Evolutionary conservation across 2,113 vertebrate genomes (phyloP).

Genomic region (Aldabrachelys gigantea): DNA sequence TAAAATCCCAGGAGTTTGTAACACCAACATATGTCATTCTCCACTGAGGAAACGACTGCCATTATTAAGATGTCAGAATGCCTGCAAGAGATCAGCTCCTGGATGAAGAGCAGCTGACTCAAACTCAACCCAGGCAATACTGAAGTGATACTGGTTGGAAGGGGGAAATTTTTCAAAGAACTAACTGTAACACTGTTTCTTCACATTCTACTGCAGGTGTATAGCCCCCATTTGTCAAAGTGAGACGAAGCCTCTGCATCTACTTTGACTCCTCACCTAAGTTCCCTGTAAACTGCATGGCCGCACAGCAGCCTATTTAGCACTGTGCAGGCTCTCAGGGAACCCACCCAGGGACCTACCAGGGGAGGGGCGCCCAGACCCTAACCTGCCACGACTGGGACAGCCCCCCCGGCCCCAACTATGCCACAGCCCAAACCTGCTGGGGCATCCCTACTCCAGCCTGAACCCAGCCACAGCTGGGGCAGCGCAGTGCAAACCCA

Average conservation of each 20-base stretch:
- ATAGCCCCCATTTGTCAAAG: neutral
- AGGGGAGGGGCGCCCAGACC: too few species aligned
- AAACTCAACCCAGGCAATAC: neutral
- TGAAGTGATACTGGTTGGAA: neutral
- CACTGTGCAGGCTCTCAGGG: too few species aligned
- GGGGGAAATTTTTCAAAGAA: neutral
- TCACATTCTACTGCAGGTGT: neutral
- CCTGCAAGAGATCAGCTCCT: neutral
- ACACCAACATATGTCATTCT: neutral
- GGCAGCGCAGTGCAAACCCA: too few species aligned
- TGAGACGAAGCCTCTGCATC: neutral
- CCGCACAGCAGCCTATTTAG: too few species aligned
- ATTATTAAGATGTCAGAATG: neutral
- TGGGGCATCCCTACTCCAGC: too few species aligned
- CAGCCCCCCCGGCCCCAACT: too few species aligned
- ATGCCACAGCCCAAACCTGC: too few species aligned
- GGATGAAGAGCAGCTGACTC: neutral
- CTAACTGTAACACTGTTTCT: neutral
- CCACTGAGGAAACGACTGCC: neutral
- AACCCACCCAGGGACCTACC: too few species aligned
- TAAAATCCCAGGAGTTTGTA: neutral
- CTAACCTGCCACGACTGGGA: too few species aligned
- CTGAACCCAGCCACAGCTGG: too few species aligned
- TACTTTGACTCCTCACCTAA: neutral
- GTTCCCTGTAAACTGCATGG: too few species aligned